Conservation (phyloP, 64 coral and sea anemone genomes). For the Montipora sp. region DNA sequence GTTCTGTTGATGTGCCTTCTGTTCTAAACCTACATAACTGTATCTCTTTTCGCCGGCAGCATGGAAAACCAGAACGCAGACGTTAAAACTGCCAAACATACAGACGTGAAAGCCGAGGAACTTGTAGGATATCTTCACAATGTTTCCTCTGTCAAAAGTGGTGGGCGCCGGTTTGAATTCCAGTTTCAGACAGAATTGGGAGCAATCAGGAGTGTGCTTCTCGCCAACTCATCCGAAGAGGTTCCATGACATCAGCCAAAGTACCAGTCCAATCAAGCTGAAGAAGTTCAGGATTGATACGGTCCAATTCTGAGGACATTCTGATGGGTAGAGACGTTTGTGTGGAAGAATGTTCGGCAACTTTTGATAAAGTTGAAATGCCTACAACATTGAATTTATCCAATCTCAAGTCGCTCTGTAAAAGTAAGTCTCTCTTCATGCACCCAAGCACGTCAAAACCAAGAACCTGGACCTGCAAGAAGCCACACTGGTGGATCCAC, state of each 20-base stretch:
- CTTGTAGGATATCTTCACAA: background rate
- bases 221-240: slow-evolving; percentile 19
- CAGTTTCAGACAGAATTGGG: background rate
- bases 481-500: slow-evolving; percentile 38
- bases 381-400: slow-evolving; percentile 41
- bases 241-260: background rate
- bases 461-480: slow-evolving; percentile 19
- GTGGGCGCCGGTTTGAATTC: background rate
- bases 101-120: no score
- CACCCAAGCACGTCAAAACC: slow-evolving; percentile 6
- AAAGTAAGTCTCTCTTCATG: slow-evolving; percentile 22
- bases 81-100: no score
- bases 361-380: background rate
- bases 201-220: slow-evolving; percentile 30
- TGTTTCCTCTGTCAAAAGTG: no score
- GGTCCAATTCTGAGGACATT: slow-evolving; percentile 29
- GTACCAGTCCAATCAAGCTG: slow-evolving; percentile 25
- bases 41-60: no score
- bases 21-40: no score
- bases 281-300: slow-evolving; percentile 53
- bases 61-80: no score
- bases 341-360: slow-evolving; percentile 6
- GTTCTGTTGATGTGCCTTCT: no score
- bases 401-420: background rate
- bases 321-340: slow-evolving; percentile 38